Base-by-base conservation (phyloP, 2,797 vertebrate species). In the Galago senegalensis region DNA sequence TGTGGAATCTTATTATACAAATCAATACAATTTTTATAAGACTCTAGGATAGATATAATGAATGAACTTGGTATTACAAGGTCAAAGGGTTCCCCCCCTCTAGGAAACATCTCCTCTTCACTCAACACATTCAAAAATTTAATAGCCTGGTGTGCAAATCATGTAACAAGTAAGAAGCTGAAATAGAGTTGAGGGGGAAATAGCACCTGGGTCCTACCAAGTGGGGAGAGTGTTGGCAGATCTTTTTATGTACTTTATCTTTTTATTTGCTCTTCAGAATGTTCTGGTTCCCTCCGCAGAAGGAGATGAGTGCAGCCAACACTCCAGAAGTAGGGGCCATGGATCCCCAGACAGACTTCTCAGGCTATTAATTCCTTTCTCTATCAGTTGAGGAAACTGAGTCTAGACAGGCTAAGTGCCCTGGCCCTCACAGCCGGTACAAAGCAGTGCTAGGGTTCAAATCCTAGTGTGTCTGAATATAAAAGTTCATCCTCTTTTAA, bases 1-100 rank as follows among this genome's bases (percentile, higher is more conserved):
- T 43, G 21, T 4, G 75, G 6, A 88, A 75, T 3, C 73, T 49
- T 76, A 53, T 80, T 61, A 53, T 29, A 20, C 40, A 91, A 82
- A 69, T 90, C 20, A 82, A n/a, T 29, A 83, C 77, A 21, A 60
- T 37, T 72, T 89, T 43, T 60, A 27, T 94, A 81, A 90, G n/a
- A 67, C 37, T 93, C 63, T 70, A 82, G 29, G 18, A 75, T 34
- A 72, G 31, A 72, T 16, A 83, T 56, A 20, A 83, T 46, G 40
- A 83, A 76, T 72, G 34, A 40, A 58, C 13, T 87, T 79, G 69
- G 56, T 77, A 58, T 34, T 58, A 12, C 69, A 77, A 93, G 84
- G 49, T 72, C 60, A 25, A 20, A 93, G 25, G 7, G 86, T n/a
- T 43, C n/a, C 77, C 86, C 31, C 40, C 29, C 56, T 14, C 34